A percentile compares a stretch with the other conserved stretches of the same genome.
Evolutionary conservation across 2,113 vertebrate species (phyloP).

Genomic region (Tenebrosternarchus preto): DNA sequence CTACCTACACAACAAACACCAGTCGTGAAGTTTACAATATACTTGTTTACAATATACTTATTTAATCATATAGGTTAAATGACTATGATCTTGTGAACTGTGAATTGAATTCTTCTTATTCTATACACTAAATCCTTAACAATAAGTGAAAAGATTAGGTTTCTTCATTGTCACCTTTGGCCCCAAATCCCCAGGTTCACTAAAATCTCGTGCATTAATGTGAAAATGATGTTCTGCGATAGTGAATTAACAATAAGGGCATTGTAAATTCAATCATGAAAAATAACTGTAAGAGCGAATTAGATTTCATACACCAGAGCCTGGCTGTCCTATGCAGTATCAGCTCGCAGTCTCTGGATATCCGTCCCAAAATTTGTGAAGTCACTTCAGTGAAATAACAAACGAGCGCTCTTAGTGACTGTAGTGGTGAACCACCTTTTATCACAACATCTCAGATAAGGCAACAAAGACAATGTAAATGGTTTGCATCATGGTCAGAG

Average conservation of each 20-base stretch:
- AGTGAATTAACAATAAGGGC: not conserved
- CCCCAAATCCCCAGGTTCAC: conserved; percentile 36
- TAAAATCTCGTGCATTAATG: conserved; percentile 21
- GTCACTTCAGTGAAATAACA: not conserved
- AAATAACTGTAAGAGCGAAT: not conserved
- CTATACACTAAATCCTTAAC: not conserved
- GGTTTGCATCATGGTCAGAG: conserved; percentile 18
- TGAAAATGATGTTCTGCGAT: conserved; percentile 21
- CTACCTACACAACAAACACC: not conserved
- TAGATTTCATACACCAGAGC: not conserved
- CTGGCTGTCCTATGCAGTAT: not conserved
- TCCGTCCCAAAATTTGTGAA: not conserved
- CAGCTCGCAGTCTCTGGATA: not conserved
- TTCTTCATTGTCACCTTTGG: conserved; percentile 39
- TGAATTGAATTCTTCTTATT: conserved; percentile 4
- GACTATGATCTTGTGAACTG: not conserved
- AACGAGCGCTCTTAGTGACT: not conserved
- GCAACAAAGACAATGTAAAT: conserved; percentile 30
- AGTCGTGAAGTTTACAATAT: not conserved
- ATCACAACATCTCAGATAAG: conserved; percentile 42
- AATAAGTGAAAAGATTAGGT: conserved; percentile 27
- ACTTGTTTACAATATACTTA: not conserved
- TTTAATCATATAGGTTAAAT: conserved; percentile 20
- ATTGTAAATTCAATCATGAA: not conserved
- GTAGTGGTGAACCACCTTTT: conserved; percentile 13